Base-by-base conservation (phyloP, 2,113 vertebrate species). In the Cariama cristata region DNA sequence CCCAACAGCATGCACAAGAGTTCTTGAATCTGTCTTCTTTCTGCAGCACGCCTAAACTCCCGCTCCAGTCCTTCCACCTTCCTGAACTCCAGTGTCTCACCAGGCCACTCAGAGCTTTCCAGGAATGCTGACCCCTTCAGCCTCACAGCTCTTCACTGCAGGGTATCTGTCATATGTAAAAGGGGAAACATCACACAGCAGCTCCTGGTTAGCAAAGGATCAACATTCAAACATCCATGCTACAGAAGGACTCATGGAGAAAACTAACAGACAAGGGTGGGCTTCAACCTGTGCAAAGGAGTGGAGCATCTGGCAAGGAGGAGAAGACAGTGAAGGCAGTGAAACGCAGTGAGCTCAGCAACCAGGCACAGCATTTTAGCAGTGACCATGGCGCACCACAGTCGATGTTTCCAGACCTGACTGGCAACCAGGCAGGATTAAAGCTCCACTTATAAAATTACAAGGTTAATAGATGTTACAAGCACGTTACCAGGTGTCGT, bases 401-500 rank as follows among this genome's bases (percentile, higher is more conserved):
- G 79, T 13, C 0, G 0, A 6, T 21, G 30, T 67, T 91, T 91
- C 47, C 68, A 86, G 93, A 83, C 42, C 44, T 71, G 72, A 88
- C 45, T 45, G 42, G 63, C 9, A 22, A 92, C n/a, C 42, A 94
- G 75, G 75, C 67, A 88, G 33, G 47, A 88, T 77, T 80, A 91
- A 80, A 96, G 79, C 32, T 12, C 67, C 83, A 83, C 60, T 96
- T 90, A 88, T 2, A 76, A 88, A 92, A 96, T 96, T 88, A 90
- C 74, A 93, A 88, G 85, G 74, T 92, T 92, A 95, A 93, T 82
- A 93, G 82, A 52, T 86, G 94, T 80, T 91, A 94, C 50, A 81
- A 84, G 77, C 76, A 74, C 0, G 0, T 94, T 93, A 93, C 72
- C 60, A 91, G 73, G 85, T 96, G 92, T 72, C 5, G 3, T 95